Base-by-base conservation (phyloP, 2,797 vertebrate genomes). In the Gouania willdenowi region DNA sequence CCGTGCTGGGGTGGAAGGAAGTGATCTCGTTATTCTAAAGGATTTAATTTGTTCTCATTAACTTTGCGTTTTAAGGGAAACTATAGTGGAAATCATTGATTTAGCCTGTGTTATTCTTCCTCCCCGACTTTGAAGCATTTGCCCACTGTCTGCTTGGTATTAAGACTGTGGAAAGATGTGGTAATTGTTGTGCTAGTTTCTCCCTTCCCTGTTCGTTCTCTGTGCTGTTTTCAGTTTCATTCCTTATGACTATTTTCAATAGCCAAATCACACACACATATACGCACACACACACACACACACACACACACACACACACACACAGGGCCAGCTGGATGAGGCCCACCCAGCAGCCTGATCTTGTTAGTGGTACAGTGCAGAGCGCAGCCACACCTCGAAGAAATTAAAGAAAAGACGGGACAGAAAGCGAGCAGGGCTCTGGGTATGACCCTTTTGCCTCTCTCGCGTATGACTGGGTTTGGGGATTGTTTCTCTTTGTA, bases 341-440 rank as follows among this genome's bases (percentile, higher is more conserved):
- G 71, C 73, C 76, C 79, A 80, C 60, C 71, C 77, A 41, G 52
- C 83, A 86, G 79, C 84, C 81, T 85, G 84, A 81, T 86, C 75
- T 82, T 74, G 80, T 87, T 86, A 88, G 78, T 24, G 25, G 62
- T 62, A 78, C 17, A 48, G 65, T 41, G 42, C 41, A 75, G 68
- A 83, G 70, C 1, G 9, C 51, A 35, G 70, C 81, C 83, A 85
- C 85, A 80, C 79, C 81, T 83, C 68, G 40, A 56, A 66, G 43
- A 78, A 75, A 66, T 52, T 17, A 77, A 63, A 70, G 66, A 41
- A 65, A 71, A 47, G 66, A 74, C 53, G 48, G 56, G 51, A 52
- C 42, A 15, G 38, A 56, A 39, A 52, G 48, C 63, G 45, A 41
- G 30, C 23, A 18, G 31, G 25, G 41, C 31, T 50, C 67, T 0